Conservation (phyloP, 2,797 vertebrate genomes). For the Gorsachius magnificus region DNA sequence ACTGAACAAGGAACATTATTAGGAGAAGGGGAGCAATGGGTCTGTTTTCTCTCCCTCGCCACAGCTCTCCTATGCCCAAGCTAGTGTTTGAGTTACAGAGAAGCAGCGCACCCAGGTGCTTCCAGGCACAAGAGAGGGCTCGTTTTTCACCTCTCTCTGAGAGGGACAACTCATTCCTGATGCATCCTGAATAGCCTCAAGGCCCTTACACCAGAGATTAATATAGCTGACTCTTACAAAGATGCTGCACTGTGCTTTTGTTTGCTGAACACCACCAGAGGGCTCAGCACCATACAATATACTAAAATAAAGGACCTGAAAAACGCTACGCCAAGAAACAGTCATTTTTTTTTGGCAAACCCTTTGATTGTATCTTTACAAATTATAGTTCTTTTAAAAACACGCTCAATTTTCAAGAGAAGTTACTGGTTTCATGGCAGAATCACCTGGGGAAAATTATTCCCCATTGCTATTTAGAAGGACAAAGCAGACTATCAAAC, state of each 20-base stretch:
- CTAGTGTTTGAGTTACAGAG: not conserved
- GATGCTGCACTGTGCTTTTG: not conserved
- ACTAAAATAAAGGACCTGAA: not conserved
- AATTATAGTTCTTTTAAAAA: not conserved
- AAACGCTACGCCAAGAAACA: not conserved
- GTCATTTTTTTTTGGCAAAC: not conserved
- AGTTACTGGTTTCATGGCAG: not conserved
- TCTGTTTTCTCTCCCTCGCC: not conserved
- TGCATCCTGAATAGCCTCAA: not conserved
- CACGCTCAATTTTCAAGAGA: not conserved
- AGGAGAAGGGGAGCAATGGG: not conserved
- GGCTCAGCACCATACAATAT: not conserved
- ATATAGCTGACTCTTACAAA: not conserved
- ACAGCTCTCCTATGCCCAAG: not conserved
- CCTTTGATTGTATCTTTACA: not conserved
- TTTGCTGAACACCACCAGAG: constrained; percentile 14
- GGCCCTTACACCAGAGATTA: not conserved
- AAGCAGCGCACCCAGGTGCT: not conserved
- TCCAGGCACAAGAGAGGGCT: not conserved
- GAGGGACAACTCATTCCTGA: not conserved
- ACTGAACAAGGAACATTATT: not conserved
- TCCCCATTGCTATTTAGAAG: not conserved
- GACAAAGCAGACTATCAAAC: not conserved
- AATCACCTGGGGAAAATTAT: not conserved
- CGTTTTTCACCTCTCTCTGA: not conserved